A percentile compares a stretch with the other conserved stretches of the same genome.
Conservation (phyloP, 2,113 vertebrate species). For the Oncorhynchus gorbuscha region DNA sequence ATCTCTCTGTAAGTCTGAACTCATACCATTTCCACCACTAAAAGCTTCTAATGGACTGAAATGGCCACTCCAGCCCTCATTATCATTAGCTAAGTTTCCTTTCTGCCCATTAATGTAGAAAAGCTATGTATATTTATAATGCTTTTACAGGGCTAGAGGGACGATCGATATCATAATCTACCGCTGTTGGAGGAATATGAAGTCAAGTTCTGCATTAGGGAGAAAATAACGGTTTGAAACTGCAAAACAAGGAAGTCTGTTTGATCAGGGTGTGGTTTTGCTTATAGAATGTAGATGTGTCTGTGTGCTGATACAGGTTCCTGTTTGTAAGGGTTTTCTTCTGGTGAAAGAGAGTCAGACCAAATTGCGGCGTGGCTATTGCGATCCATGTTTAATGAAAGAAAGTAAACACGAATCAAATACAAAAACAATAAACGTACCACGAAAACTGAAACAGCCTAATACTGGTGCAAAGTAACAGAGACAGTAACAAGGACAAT, state of each 20-base stretch:
- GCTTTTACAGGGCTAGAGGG: constrained; percentile 65
- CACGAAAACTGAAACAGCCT: too few species aligned
- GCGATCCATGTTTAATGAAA: too few species aligned
- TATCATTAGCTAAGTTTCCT: constrained; percentile 74
- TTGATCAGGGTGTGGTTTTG: constrained; percentile 47
- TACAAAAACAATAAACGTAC: too few species aligned
- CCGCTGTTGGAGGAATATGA: constrained; percentile 72
- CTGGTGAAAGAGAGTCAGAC: too few species aligned
- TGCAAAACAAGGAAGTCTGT: constrained; percentile 58
- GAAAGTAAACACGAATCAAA: too few species aligned
- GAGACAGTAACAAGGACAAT: too few species aligned
- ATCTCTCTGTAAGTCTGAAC: constrained; percentile 41
- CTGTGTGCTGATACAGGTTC: constrained; percentile 22
- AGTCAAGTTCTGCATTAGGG: constrained; percentile 64
- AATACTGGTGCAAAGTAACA: too few species aligned
- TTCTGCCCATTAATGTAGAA: constrained; percentile 71
- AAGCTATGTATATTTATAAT: constrained; percentile 77
- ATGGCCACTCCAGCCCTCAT: constrained; percentile 76
- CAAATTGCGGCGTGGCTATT: too few species aligned
- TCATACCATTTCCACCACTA: constrained; percentile 73
- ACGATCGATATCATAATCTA: constrained; percentile 73
- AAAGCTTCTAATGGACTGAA: constrained; percentile 77
- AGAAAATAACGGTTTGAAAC: constrained; percentile 68
- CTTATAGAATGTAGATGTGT: neutral
- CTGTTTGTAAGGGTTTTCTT: too few species aligned